These are phyloP conservation scores for Ormyrus rosae DNA, from an alignment of 2,888 invertebrate species.

Conservation along the genomic window DNA sequence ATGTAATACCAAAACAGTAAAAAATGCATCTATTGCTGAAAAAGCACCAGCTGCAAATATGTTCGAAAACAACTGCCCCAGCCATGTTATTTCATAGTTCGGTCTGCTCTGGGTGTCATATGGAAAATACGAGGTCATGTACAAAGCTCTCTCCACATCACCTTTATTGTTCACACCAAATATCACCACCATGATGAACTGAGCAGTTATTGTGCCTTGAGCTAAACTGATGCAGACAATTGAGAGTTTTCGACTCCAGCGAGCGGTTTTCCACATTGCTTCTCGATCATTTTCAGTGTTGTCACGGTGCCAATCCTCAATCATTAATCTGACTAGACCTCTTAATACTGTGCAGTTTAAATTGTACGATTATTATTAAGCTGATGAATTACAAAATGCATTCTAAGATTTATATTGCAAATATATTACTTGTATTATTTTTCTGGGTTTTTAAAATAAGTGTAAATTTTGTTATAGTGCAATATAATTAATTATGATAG, in stretches of 20 bases:
- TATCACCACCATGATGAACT: slow-evolving; percentile 33
- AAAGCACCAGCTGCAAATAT: slow-evolving; percentile 60
- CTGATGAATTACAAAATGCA: no score
- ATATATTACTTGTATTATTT: no score
- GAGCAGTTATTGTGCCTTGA: slow-evolving; percentile 36
- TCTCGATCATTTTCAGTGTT: slow-evolving; percentile 19
- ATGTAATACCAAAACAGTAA: slow-evolving; percentile 64
- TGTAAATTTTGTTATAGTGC: no score
- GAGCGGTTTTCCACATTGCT: slow-evolving; percentile 23
- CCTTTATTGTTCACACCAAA: slow-evolving; percentile 20
- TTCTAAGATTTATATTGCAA: no score
- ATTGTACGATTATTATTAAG: no score
- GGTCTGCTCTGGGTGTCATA: slow-evolving; percentile 61
- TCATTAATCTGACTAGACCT: slow-evolving; percentile 29
- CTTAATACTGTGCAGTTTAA: slow-evolving; percentile 16
- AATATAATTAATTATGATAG: no score
- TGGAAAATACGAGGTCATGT: slow-evolving; percentile 60
- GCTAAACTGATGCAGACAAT: slow-evolving; percentile 34
- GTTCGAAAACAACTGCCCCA: slow-evolving; percentile 62
- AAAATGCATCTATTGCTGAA: slow-evolving; percentile 62
- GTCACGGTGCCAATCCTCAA: slow-evolving; percentile 33
- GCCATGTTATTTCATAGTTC: slow-evolving; percentile 63
- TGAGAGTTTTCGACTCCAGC: slow-evolving; percentile 37
- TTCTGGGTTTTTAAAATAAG: no score
- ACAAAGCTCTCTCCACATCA: slow-evolving; percentile 43